phyloP scores from a whole-genome alignment of 2,113 vertebrate genomes.

The Cheirogaleus medius region DNA sequence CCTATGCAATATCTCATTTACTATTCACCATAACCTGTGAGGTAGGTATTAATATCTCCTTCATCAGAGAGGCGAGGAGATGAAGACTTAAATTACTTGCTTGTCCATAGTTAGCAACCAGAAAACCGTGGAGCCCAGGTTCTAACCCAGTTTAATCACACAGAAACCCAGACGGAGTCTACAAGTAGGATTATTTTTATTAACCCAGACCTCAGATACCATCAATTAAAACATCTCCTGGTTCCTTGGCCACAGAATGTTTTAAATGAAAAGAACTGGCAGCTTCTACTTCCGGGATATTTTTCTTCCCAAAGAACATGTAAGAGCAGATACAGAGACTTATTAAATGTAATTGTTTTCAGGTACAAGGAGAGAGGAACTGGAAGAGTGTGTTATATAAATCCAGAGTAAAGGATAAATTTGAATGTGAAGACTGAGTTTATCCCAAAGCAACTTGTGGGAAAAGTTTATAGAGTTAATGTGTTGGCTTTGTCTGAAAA shows the following conservation, averaged over 20 bases:
- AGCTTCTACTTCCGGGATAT: neutral
- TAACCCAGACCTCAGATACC: neutral
- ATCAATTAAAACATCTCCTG: neutral
- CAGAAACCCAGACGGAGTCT: neutral
- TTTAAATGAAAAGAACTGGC: conserved; percentile 22
- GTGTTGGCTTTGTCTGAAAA: neutral
- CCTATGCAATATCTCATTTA: neutral
- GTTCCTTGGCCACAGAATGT: neutral
- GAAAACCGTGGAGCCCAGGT: neutral
- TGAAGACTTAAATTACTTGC: neutral
- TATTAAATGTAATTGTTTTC: neutral
- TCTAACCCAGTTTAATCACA: neutral
- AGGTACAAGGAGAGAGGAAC: neutral
- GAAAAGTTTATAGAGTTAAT: neutral
- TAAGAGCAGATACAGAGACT: neutral
- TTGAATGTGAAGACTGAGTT: neutral
- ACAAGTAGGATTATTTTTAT: neutral
- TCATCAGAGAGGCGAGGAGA: neutral
- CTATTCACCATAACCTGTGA: neutral
- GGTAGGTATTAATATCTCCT: neutral
- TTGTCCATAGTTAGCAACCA: neutral
- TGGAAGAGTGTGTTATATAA: neutral
- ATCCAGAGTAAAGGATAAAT: conserved; percentile 11
- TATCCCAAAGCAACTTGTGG: neutral
- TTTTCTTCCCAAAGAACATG: conserved; percentile 39